phyloP scores from a whole-genome alignment of 2,888 invertebrate species.

The Synanthedon andrenaeformis region DNA sequence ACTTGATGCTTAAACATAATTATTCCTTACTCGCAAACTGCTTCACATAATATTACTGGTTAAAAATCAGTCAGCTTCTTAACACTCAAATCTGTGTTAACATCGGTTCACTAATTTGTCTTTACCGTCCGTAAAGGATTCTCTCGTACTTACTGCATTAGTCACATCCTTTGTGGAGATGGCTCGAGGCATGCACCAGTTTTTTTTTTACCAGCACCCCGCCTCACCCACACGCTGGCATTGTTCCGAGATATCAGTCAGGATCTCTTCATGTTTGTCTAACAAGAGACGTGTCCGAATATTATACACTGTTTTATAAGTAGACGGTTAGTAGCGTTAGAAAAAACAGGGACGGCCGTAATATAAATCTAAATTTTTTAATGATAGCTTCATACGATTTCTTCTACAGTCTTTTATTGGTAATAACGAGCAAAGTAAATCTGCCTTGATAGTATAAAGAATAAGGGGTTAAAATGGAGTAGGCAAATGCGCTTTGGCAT shows the following conservation, averaged over 20 bases:
- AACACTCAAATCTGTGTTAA: conserved; percentile 8
- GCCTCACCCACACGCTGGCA: conserved; percentile 54
- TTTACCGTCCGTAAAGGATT: conserved; percentile 10
- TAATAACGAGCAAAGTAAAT: too few relatives aligned
- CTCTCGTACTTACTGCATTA: conserved; percentile 17
- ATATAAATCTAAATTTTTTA: too few relatives aligned
- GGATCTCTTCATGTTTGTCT: conserved; percentile 63
- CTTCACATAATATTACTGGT: neutral
- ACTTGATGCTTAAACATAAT: neutral
- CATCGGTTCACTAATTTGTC: conserved; percentile 48
- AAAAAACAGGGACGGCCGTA: neutral
- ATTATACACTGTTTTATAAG: conserved; percentile 58
- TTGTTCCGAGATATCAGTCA: conserved; percentile 56
- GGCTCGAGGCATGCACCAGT: conserved; percentile 5
- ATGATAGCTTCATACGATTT: too few relatives aligned
- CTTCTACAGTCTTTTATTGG: too few relatives aligned
- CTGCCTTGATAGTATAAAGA: too few relatives aligned
- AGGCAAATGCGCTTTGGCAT: too few relatives aligned
- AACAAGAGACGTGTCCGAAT: conserved; percentile 67
- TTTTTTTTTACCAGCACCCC: conserved; percentile 19
- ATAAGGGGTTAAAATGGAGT: too few relatives aligned
- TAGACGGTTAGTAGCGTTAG: conserved; percentile 17
- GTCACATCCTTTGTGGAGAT: conserved; percentile 33
- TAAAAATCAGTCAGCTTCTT: neutral
- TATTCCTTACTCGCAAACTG: neutral